Conservation (phyloP, 2,113 vertebrate genomes). For the Colinus virginianus region DNA sequence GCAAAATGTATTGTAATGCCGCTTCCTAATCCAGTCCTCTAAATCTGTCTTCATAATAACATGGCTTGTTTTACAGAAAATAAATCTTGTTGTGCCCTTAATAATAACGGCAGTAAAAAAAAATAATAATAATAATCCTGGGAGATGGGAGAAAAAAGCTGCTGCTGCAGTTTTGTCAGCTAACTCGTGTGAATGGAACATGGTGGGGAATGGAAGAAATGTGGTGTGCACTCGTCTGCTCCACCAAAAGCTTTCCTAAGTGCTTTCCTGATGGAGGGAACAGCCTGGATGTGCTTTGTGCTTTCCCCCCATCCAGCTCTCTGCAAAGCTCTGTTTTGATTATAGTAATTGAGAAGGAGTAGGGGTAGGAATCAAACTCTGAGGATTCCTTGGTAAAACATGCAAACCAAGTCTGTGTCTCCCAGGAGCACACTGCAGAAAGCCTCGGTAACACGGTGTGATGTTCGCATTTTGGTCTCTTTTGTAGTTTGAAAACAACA, state of each 20-base stretch:
- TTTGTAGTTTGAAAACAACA: neutral
- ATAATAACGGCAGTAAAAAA: neutral
- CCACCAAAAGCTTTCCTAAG: neutral
- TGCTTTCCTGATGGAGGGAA: neutral
- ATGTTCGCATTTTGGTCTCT: neutral
- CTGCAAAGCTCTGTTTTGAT: neutral
- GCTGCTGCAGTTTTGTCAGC: neutral
- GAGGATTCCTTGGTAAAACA: neutral
- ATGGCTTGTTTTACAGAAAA: constrained; percentile 3
- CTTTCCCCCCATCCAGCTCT: neutral
- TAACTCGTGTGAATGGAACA: neutral
- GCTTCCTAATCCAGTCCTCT: constrained; percentile 3
- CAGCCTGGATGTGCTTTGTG: neutral
- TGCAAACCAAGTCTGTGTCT: neutral
- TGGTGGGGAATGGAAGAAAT: neutral
- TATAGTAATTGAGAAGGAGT: neutral
- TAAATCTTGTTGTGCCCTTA: constrained; percentile 16
- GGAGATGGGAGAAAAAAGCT: neutral
- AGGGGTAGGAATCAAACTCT: neutral
- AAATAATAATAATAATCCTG: neutral
- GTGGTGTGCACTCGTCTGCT: accelerated
- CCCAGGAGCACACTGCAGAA: neutral
- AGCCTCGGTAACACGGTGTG: neutral
- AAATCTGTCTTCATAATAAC: neutral
- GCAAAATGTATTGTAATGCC: constrained; percentile 1